Percentiles rank a stretch among this genome's conserved stretches.
Conservation (phyloP, 37 sponge, comb jelly and placozoan species). For the Spongilla lacustris region DNA sequence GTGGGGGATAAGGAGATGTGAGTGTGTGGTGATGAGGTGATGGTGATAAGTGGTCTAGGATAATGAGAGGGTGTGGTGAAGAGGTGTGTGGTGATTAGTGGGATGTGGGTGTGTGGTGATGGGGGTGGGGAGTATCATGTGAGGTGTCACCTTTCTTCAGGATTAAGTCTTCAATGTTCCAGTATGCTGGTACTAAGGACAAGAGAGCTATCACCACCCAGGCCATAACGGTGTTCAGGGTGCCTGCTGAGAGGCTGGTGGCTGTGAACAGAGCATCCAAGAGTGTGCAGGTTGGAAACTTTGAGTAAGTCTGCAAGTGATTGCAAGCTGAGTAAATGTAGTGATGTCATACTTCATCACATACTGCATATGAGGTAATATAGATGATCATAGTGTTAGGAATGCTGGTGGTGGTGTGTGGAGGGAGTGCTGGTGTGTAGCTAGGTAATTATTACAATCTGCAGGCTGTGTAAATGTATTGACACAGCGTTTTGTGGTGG, state of each 20-base stretch:
- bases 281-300: conserved; percentile 81
- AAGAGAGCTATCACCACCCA: conserved; percentile 91
- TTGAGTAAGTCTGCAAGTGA: conserved; percentile 28
- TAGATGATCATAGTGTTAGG: no score
- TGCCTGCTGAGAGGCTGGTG: conserved; percentile 65
- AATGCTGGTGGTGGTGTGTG: no score
- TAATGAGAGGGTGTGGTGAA: conserved; percentile 20
- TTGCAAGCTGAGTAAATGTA: no score
- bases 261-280: conserved; percentile 52
- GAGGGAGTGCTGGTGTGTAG: no score
- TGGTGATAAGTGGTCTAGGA: neutral
- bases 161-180: conserved; percentile 62
- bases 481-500: no score
- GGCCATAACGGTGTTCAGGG: conserved; percentile 69
- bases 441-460: no score
- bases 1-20: no score
- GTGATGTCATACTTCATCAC: no score
- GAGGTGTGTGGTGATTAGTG: no score
- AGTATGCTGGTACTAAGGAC: conserved; percentile 92
- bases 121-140: neutral
- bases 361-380: no score
- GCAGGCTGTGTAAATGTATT: no score
- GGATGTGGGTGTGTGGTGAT: conserved; percentile 18
- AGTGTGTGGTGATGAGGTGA: neutral
- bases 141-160: conserved; percentile 16